Evolutionary conservation across 2,888 invertebrate genomes (phyloP).

Genomic region (Trichacis sp.): DNA sequence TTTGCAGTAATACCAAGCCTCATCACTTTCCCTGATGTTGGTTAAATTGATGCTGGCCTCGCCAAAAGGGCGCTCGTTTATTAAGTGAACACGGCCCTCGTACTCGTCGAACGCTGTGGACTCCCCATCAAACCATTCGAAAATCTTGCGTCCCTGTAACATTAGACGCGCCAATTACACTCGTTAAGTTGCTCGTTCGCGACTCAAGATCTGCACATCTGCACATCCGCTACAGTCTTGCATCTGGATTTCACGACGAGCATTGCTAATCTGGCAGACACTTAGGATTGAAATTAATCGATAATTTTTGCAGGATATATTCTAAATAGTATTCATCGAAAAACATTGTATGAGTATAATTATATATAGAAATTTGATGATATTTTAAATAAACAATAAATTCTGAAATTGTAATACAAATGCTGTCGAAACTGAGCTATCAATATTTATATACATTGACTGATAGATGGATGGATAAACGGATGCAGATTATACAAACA

Average conservation of each 20-base stretch:
- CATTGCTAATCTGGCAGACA: conserved; percentile 33
- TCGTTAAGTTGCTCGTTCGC: conserved; percentile 47
- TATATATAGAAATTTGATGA: no score
- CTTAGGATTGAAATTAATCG: no score
- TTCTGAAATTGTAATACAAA: no score
- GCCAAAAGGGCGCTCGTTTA: conserved; percentile 75
- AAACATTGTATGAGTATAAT: no score
- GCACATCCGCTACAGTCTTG: conserved; percentile 46
- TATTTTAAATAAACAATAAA: no score
- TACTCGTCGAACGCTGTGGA: conserved; percentile 78
- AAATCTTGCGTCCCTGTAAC: conserved; percentile 79
- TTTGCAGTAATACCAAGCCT: conserved; percentile 92
- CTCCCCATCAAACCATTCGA: conserved; percentile 84
- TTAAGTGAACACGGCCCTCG: conserved; percentile 78
- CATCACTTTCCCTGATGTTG: conserved; percentile 87
- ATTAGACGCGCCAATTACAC: conserved; percentile 50
- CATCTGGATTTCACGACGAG: conserved; percentile 32
- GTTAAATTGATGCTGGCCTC: conserved; percentile 86
- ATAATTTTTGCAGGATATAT: no score
- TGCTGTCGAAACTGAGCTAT: no score
- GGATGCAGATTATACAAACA: no score
- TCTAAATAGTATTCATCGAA: no score
- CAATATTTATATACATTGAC: no score
- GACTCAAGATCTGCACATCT: conserved; percentile 48
- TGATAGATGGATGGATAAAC: no score